These are phyloP conservation scores for Lycorma delicatula DNA, from an alignment of 1,140 invertebrate genomes.

Conservation along the genomic window DNA sequence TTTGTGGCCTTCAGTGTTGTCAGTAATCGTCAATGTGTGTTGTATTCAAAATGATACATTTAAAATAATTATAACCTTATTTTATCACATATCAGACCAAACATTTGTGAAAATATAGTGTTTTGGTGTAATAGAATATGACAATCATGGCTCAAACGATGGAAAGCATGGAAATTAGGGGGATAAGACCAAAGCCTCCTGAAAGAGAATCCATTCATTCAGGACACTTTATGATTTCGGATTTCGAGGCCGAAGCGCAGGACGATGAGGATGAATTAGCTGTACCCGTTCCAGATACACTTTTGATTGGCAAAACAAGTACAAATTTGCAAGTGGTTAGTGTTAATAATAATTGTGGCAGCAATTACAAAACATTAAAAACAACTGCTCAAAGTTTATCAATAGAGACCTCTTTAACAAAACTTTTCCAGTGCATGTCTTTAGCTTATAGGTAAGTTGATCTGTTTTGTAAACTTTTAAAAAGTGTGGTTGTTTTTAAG, in stretches of 20 bases:
- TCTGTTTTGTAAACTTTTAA: neutral
- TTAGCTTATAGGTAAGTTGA: slow-evolving; percentile 85
- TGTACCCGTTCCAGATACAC: slow-evolving; percentile 61
- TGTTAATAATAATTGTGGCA: neutral
- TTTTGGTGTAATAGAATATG: no score
- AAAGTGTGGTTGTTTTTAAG: no score
- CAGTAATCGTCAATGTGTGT: no score
- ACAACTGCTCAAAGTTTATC: slow-evolving; percentile 51
- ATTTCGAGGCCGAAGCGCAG: slow-evolving; percentile 87
- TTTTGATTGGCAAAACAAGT: neutral
- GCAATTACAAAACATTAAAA: neutral
- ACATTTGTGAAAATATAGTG: no score
- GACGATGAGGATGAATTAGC: slow-evolving; percentile 77
- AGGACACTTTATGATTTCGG: slow-evolving; percentile 96
- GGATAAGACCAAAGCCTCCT: slow-evolving; percentile 10
- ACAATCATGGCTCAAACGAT: slow-evolving; percentile 24
- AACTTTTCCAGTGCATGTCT: slow-evolving; percentile 94
- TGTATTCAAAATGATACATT: no score
- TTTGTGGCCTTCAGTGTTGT: no score
- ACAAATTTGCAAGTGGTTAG: slow-evolving; percentile 29
- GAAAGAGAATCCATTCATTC: slow-evolving; percentile 80
- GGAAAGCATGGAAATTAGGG: slow-evolving; percentile 18
- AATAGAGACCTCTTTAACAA: slow-evolving; percentile 89
- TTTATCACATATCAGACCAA: no score
- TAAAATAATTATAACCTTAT: no score